phyloP scores from a whole-genome alignment of 2,113 vertebrate species.

The Cichladusa arquata region DNA sequence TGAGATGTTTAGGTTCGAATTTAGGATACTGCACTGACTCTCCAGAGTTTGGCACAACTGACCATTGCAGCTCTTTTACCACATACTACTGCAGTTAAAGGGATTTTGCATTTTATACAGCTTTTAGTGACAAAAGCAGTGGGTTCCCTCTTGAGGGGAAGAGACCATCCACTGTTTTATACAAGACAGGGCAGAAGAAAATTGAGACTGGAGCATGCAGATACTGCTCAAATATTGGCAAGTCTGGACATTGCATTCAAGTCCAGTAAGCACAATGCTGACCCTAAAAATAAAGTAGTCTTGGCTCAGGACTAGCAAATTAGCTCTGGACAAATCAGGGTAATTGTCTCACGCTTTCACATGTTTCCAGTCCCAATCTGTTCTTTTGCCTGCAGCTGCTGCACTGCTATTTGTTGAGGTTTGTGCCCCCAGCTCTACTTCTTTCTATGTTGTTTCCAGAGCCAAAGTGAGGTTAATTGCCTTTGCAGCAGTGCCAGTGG shows the following conservation, averaged over 20 bases:
- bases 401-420: neutral
- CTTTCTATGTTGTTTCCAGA: neutral
- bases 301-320: neutral
- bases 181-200: neutral
- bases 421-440: neutral
- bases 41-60: neutral
- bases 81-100: neutral
- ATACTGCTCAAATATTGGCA: neutral
- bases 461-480: slow-evolving; percentile 11
- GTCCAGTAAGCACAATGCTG: neutral
- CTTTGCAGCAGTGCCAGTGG: neutral
- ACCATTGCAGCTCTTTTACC: neutral
- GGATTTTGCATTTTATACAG: neutral
- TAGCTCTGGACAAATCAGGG: neutral
- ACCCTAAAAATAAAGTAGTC: neutral
- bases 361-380: neutral
- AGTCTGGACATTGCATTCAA: neutral
- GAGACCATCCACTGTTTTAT: neutral
- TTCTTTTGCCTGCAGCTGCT: neutral
- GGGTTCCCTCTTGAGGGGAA: neutral
- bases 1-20: neutral
- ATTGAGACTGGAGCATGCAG: neutral
- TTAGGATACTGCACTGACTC: neutral
- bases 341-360: neutral
- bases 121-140: neutral